A percentile compares a stretch with the other conserved stretches of the same genome.
These are phyloP conservation scores for Synchiropus splendidus DNA, from an alignment of 2,113 vertebrate genomes.

Conservation along the genomic window DNA sequence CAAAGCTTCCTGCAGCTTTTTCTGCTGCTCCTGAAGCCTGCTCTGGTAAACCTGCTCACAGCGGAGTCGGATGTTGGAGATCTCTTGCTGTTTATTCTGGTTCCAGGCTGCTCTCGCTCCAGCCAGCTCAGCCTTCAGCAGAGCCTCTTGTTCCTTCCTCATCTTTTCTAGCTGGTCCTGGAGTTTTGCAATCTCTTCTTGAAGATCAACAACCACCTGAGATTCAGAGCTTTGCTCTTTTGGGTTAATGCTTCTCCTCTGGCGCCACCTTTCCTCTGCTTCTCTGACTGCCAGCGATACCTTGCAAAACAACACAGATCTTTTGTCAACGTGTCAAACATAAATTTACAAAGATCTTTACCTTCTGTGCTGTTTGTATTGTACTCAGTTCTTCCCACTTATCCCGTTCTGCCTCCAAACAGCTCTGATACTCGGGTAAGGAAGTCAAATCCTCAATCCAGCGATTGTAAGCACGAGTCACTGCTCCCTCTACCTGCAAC, in stretches of 20 bases:
- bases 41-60: slow-evolving; percentile 72
- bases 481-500: slow-evolving; percentile 76
- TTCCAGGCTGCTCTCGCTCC: slow-evolving; percentile 78
- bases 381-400: slow-evolving; percentile 75
- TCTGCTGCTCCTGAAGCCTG: slow-evolving; percentile 73
- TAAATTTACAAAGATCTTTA: slow-evolving; percentile 21
- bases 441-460: slow-evolving; percentile 81
- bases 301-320: slow-evolving; percentile 25
- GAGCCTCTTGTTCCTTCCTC: slow-evolving; percentile 66
- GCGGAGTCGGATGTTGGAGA: slow-evolving; percentile 66
- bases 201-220: slow-evolving; percentile 60
- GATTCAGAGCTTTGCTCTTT: slow-evolving; percentile 45
- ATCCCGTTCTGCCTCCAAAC: slow-evolving; percentile 67
- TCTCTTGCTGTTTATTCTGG: slow-evolving; percentile 83
- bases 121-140: slow-evolving; percentile 80
- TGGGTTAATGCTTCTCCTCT: slow-evolving; percentile 50
- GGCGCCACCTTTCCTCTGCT: slow-evolving; percentile 73
- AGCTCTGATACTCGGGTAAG: slow-evolving; percentile 76
- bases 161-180: slow-evolving; percentile 69
- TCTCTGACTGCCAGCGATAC: slow-evolving; percentile 48
- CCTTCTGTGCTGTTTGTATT: slow-evolving; percentile 60
- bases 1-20: slow-evolving; percentile 71
- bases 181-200: slow-evolving; percentile 70
- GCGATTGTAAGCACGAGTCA: slow-evolving; percentile 71
- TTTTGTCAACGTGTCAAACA: not conserved